Evolutionary conservation across 2,797 vertebrate genomes (phyloP).

Genomic region (Neopelma chrysocephalum): DNA sequence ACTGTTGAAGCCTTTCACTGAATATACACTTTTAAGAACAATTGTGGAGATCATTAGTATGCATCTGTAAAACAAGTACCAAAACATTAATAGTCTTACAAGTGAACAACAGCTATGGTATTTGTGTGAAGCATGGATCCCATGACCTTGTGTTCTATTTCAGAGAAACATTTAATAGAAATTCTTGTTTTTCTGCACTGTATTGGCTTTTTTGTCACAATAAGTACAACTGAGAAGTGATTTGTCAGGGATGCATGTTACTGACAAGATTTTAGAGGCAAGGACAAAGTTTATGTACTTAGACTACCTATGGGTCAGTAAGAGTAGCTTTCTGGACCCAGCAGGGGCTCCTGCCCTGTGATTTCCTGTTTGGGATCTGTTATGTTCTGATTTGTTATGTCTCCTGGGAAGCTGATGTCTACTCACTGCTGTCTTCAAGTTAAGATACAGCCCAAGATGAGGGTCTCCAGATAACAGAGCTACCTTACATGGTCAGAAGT

Average conservation of each 20-base stretch:
- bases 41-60: neutral
- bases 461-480: neutral
- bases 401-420: neutral
- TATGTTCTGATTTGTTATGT: neutral
- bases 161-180: neutral
- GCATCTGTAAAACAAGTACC: neutral
- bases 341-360: neutral
- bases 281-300: neutral
- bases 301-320: neutral
- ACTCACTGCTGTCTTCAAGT: neutral
- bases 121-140: neutral
- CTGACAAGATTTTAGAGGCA: neutral
- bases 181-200: neutral
- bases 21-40: neutral
- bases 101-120: neutral
- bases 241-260: neutral
- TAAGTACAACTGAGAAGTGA: neutral
- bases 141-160: neutral
- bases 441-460: neutral
- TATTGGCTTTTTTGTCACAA: neutral
- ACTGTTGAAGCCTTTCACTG: neutral
- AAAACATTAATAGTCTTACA: neutral
- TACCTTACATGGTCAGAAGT: neutral
- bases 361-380: neutral
- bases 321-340: neutral